Evolutionary conservation across 1,140 invertebrate genomes (phyloP).

Genomic region (Lamellibrachia luymesi): DNA sequence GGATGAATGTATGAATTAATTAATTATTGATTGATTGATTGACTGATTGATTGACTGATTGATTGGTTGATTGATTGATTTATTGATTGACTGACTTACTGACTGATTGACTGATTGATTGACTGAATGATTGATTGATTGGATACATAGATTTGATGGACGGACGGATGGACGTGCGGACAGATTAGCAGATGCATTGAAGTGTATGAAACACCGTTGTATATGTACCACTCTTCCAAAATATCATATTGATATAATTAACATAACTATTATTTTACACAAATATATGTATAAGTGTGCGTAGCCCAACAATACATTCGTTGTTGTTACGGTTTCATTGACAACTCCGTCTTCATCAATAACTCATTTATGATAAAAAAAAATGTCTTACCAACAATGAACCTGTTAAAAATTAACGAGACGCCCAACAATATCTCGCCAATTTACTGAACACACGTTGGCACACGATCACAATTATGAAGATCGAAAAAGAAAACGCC

Average conservation of each 20-base stretch:
- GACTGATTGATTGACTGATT: neutral
- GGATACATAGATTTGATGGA: too few relatives aligned
- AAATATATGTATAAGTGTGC: neutral
- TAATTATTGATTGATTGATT: too few relatives aligned
- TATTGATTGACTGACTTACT: neutral
- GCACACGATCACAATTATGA: neutral
- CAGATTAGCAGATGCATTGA: neutral
- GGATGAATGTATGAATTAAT: too few relatives aligned
- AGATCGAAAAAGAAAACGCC: neutral
- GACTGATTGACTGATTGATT: neutral
- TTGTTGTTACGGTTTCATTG: neutral
- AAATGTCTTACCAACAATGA: neutral
- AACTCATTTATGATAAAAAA: neutral
- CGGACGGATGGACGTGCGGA: too few relatives aligned
- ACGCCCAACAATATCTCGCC: neutral
- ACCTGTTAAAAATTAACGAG: neutral
- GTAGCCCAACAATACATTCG: too few relatives aligned
- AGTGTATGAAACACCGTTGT: neutral
- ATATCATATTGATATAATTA: neutral
- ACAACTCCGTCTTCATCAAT: neutral
- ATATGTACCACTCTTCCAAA: neutral
- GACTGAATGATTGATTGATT: neutral
- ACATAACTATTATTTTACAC: neutral
- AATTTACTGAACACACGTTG: neutral
- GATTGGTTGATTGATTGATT: neutral